phyloP scores from a whole-genome alignment of 2,113 vertebrate species.

The Psophia crepitans region DNA sequence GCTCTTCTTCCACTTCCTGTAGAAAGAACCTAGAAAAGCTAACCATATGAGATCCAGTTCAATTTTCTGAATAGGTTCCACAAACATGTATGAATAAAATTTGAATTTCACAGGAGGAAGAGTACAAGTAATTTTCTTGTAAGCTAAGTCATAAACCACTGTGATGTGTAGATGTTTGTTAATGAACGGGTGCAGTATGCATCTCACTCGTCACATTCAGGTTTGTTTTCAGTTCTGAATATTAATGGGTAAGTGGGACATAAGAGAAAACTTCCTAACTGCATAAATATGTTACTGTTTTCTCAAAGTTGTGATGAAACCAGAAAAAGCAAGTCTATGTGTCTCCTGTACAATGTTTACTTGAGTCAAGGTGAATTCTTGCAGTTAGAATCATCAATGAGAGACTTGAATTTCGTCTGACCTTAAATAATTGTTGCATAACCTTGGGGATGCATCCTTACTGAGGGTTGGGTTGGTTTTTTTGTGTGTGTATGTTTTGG shows the following conservation, averaged over 20 bases:
- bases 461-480: too few relatives aligned
- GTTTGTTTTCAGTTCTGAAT: neutral
- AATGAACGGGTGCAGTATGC: neutral
- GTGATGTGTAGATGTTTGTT: neutral
- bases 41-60: neutral
- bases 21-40: neutral
- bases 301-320: neutral
- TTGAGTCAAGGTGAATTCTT: neutral
- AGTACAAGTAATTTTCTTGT: neutral
- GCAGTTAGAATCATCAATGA: neutral
- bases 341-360: neutral
- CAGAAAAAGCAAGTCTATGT: neutral
- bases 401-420: neutral
- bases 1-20: neutral
- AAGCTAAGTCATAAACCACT: neutral
- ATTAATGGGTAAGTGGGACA: neutral
- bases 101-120: neutral
- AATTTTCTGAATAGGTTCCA: neutral
- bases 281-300: neutral
- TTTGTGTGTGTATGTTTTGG: too few relatives aligned
- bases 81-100: neutral
- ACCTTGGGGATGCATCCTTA: neutral
- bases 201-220: neutral
- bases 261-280: neutral
- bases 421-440: neutral